Percentiles rank a stretch among this genome's conserved stretches.
phyloP scores from a whole-genome alignment of 2,888 invertebrate species.

The Drosophila limbata region DNA sequence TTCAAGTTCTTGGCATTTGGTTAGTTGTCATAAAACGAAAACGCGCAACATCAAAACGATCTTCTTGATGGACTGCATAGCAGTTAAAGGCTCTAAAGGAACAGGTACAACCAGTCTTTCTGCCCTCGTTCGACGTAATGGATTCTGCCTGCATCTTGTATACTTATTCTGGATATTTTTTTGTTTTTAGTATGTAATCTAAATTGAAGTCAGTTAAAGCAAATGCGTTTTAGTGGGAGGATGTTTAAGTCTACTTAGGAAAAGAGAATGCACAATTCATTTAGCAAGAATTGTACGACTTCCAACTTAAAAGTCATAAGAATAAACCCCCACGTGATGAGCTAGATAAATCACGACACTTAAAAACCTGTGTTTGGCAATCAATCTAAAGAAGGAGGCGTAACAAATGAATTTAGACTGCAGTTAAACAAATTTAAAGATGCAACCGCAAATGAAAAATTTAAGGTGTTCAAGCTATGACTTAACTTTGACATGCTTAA shows the following conservation, averaged over 20 bases:
- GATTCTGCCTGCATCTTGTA: not conserved
- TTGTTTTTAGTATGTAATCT: not conserved
- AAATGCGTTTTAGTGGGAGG: constrained; percentile 25
- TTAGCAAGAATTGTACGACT: not conserved
- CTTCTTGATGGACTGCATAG: constrained; percentile 17
- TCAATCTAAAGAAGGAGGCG: not conserved
- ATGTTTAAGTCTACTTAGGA: constrained; percentile 3
- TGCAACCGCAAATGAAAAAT: not conserved
- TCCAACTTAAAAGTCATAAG: not conserved
- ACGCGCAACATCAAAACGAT: constrained; percentile 46
- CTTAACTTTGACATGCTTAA: constrained; percentile 47
- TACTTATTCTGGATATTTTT: constrained; percentile 1
- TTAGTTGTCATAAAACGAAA: constrained; percentile 48
- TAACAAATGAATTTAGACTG: constrained; percentile 2
- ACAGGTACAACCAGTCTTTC: constrained; percentile 55
- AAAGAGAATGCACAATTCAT: not conserved
- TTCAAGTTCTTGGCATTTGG: constrained; percentile 17
- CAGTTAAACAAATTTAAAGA: constrained; percentile 5
- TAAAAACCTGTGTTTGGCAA: not conserved
- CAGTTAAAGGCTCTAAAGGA: constrained; percentile 39
- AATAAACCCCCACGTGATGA: not conserved
- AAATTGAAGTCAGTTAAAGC: not conserved
- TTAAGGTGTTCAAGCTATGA: not conserved
- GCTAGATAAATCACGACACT: constrained; percentile 1
- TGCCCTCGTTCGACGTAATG: not conserved